Percentiles rank a stretch among this genome's conserved stretches.
phyloP scores from a whole-genome alignment of 2,888 invertebrate genomes.

The Eristalinus sepulchralis region DNA sequence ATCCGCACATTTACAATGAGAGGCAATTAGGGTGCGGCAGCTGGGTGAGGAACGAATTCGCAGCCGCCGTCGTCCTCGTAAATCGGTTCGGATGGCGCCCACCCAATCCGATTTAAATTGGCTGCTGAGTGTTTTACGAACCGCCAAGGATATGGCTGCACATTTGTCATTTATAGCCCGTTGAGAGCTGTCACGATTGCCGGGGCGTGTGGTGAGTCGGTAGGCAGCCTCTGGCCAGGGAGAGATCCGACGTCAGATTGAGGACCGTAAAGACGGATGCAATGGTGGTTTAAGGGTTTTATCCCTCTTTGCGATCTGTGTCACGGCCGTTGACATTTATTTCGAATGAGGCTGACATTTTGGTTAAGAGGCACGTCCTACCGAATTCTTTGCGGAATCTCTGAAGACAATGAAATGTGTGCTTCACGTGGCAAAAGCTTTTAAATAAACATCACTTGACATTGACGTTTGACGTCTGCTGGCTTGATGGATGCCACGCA shows the following conservation, averaged over 20 bases:
- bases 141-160: conserved; percentile 5
- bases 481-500: not conserved
- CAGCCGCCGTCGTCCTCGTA: conserved; percentile 1
- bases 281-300: not conserved
- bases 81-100: not conserved
- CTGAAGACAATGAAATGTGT: not conserved
- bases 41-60: conserved; percentile 7
- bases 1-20: conserved; percentile 27
- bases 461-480: not conserved
- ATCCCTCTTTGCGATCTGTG: not conserved
- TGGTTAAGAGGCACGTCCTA: not conserved
- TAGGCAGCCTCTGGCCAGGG: not conserved
- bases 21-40: conserved; percentile 37
- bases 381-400: not conserved
- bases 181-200: conserved; percentile 5
- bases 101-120: conserved; percentile 19
- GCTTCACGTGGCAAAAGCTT: not conserved
- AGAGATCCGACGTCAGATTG: not conserved
- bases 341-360: not conserved
- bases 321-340: not conserved
- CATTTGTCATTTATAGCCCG: conserved; percentile 15
- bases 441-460: not conserved
- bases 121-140: conserved; percentile 27
- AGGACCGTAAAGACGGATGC: not conserved
- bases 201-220: not conserved